Evolutionary conservation across 2,797 vertebrate species (phyloP).

Genomic region (Falco biarmicus): DNA sequence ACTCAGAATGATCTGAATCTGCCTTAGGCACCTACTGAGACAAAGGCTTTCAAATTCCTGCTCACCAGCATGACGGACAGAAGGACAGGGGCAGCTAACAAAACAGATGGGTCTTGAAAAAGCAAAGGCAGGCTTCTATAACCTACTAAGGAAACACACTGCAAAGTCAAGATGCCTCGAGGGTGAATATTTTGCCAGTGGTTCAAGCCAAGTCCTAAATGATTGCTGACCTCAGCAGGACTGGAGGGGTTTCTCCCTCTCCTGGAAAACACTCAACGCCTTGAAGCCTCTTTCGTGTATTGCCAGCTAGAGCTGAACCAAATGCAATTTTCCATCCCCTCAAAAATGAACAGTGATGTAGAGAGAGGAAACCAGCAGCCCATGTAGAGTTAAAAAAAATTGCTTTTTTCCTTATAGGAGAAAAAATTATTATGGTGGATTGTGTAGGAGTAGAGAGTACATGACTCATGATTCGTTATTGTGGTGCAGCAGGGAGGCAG

Average conservation of each 20-base stretch:
- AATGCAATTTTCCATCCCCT: neutral
- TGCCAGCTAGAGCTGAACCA: neutral
- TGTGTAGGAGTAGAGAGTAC: conserved; percentile 46
- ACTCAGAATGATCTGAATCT: neutral
- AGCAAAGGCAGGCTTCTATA: neutral
- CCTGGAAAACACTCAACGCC: neutral
- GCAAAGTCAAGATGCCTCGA: neutral
- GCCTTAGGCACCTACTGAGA: neutral
- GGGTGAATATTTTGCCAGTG: neutral
- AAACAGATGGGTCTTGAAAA: conserved; percentile 23
- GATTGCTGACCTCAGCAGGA: neutral
- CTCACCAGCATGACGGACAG: neutral
- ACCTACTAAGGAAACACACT: neutral
- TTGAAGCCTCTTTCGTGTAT: neutral
- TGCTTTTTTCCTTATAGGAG: neutral
- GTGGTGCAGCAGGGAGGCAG: conserved; percentile 9
- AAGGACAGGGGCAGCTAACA: neutral
- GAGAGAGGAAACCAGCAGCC: neutral
- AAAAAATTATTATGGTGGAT: conserved; percentile 12
- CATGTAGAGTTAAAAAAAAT: neutral
- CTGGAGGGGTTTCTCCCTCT: neutral
- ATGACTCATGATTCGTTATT: conserved; percentile 23
- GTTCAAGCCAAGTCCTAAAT: neutral
- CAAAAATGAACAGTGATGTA: neutral
- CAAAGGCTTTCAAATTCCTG: neutral